Evolutionary conservation across 2,113 vertebrate genomes (phyloP).

Genomic region (Myrmophylax atrothorax): DNA sequence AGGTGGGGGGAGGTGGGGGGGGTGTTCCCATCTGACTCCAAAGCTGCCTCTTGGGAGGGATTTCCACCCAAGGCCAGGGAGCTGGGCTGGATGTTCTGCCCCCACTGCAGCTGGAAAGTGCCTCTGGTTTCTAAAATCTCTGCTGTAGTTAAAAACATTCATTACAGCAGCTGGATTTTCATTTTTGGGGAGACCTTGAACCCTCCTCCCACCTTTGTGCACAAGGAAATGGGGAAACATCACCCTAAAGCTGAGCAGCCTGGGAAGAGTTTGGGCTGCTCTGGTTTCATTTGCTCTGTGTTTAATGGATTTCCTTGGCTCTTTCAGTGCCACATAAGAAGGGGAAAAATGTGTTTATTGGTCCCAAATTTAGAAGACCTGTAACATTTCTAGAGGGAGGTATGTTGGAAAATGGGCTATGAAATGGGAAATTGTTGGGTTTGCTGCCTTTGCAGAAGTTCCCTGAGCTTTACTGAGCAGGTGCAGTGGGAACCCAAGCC

Average conservation of each 20-base stretch:
- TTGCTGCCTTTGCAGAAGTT: constrained; percentile 42
- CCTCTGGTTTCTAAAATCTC: neutral
- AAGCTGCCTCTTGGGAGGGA: neutral
- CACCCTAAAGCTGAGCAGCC: neutral
- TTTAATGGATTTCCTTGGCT: neutral
- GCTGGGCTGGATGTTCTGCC: neutral
- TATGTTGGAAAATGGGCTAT: neutral
- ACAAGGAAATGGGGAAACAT: neutral
- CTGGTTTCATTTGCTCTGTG: neutral
- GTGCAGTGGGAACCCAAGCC: neutral
- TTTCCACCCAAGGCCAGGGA: neutral
- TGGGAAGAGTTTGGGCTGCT: neutral
- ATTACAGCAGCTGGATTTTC: neutral
- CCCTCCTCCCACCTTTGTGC: neutral
- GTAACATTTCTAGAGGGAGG: neutral
- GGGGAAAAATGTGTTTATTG: constrained; percentile 28
- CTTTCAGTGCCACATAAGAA: neutral
- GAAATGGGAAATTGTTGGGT: neutral
- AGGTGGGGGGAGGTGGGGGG: accelerated
- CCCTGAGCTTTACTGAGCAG: constrained; percentile 21
- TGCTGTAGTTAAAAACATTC: neutral
- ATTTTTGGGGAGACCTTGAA: neutral
- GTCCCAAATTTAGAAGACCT: neutral
- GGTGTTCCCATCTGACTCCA: neutral
- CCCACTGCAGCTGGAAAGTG: neutral